Conservation (phyloP, 2,797 vertebrate species). For the Muraenolepis orangiensis region DNA sequence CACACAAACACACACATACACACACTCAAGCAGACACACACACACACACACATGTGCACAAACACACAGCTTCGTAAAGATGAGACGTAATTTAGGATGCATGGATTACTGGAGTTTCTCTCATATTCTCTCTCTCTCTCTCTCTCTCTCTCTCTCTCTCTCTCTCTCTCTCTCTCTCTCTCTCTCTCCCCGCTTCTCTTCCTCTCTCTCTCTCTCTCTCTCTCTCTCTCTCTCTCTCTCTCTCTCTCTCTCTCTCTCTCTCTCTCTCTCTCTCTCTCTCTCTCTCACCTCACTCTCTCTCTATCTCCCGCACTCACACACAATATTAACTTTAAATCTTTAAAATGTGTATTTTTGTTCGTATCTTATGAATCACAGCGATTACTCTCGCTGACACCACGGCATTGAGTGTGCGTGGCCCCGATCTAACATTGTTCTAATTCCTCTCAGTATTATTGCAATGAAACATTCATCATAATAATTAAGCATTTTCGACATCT, state of each 20-base stretch:
- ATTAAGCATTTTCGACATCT: constrained; percentile 75
- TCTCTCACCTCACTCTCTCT: constrained; percentile 22
- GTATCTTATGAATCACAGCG: constrained; percentile 69
- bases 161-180: too few species aligned
- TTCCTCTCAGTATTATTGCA: constrained; percentile 73
- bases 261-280: constrained; percentile 22
- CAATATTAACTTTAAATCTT: constrained; percentile 17
- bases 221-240: constrained; percentile 32
- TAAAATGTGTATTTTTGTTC: constrained; percentile 71
- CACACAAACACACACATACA: not conserved
- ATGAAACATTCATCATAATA: constrained; percentile 75
- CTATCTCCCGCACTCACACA: constrained; percentile 31
- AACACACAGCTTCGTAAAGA: not conserved
- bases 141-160: not conserved
- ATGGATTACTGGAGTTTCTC: constrained; percentile 24
- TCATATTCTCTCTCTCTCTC: not conserved
- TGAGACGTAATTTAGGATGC: constrained; percentile 52
- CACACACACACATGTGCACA: not conserved
- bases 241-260: constrained; percentile 11
- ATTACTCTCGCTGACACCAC: constrained; percentile 74
- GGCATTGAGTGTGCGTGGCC: constrained; percentile 61
- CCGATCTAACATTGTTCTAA: constrained; percentile 73
- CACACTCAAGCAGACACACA: not conserved
- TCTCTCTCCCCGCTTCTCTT: constrained; percentile 18
- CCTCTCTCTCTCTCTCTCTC: constrained; percentile 33